Evolutionary conservation across 2,113 vertebrate species (phyloP), one percentile per base, ranked within the genome.

Genomic region (Sorex araneus): DNA sequence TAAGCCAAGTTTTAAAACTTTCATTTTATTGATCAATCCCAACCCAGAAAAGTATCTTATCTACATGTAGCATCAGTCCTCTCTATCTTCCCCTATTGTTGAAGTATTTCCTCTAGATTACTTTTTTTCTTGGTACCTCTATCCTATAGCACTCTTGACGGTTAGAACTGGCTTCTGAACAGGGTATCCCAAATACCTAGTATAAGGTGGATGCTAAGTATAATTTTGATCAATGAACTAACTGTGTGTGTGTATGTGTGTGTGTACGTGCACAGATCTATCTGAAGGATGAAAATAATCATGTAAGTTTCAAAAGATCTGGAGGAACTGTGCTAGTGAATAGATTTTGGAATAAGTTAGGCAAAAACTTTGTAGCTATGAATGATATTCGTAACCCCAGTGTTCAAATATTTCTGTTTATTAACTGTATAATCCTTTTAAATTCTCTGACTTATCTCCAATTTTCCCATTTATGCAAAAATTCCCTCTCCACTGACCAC

Each of bases 401-500:
- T 73, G 64, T 47, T 84, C 6, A 30, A 50, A 43, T 16, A 64
- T 27, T 79, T 60, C n/a, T 5, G 7, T 92, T 76, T 64, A 1
- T 73, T 77, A 74, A 80, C 47, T 32, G 16, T 67, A 18, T 43
- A 80, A 84, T 81, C 6, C 4, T 32, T 90, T 77, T 69, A 70
- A 45, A 77, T 84, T 19, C 69, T 32, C 69, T 81, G 79, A 84
- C 36, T 45, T 70, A 3, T 79, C 50, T 84, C 57, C 21, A 43
- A 21, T 89, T 36, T 90, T 84, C 9, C 9, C 47, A 30, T 63
- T 67, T 82, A 78, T 84, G n/a, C n/a, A 84, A 69, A 96, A 78
- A n/a, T 67, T 1, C 11, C 10, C 2, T 77, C 93, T 93, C 73
- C 90, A 81, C 80, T 94, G 94, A 94, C 89, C 74, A 13, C 2